These are phyloP conservation scores for Nycticebus coucang DNA, from an alignment of 2,113 vertebrate genomes.

Conservation along the genomic window DNA sequence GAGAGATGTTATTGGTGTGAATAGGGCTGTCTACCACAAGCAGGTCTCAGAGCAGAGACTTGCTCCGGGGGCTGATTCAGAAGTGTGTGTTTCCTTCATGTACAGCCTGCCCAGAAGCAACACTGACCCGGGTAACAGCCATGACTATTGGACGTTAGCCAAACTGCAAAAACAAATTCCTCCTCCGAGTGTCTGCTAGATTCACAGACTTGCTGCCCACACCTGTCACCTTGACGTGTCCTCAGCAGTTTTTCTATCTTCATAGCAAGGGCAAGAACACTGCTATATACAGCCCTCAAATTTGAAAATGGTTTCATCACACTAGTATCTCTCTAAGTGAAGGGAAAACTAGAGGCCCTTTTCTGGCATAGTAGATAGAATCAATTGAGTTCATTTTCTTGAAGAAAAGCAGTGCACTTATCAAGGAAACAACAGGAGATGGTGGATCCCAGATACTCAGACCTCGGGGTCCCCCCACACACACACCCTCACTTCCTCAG, in stretches of 20 bases:
- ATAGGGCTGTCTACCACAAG: rapidly evolving
- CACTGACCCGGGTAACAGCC: not conserved
- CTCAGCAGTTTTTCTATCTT: not conserved
- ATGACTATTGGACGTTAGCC: not conserved
- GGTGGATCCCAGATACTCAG: not conserved
- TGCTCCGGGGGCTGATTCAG: not conserved
- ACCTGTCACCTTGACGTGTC: rapidly evolving
- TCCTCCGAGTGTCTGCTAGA: not conserved
- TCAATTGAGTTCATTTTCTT: not conserved
- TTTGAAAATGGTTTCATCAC: rapidly evolving
- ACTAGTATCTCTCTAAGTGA: not conserved
- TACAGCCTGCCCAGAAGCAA: not conserved
- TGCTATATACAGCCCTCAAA: rapidly evolving
- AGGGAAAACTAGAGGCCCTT: not conserved
- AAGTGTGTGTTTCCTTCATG: not conserved
- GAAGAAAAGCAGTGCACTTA: not conserved
- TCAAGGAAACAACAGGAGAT: not conserved
- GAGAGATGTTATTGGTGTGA: not conserved
- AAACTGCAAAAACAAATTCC: not conserved
- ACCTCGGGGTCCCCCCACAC: rapidly evolving
- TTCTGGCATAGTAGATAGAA: not conserved
- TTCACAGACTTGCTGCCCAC: not conserved
- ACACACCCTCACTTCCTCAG: not conserved
- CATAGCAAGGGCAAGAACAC: rapidly evolving
- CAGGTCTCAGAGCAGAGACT: not conserved